Evolutionary conservation across 92 coral and sea anemone species (phyloP).

Genomic region (Zoanthus sociatus): DNA sequence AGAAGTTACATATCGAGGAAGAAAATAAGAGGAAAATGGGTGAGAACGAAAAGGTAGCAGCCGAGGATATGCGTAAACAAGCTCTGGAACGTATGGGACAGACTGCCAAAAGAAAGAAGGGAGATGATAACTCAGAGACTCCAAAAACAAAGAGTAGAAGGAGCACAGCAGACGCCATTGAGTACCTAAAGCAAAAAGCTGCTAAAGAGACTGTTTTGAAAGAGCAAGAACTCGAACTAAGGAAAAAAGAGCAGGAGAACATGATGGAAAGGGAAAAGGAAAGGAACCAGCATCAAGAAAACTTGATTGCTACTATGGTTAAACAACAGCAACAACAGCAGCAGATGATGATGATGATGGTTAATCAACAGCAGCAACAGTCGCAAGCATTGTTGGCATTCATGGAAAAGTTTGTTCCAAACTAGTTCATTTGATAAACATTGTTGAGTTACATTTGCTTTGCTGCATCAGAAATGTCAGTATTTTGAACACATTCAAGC

Average conservation of each 20-base stretch:
- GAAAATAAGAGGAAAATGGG: neutral
- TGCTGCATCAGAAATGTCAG: neutral
- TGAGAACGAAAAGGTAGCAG: neutral
- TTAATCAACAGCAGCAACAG: conserved; percentile 3
- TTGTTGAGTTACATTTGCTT: neutral
- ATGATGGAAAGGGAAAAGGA: conserved; percentile 23
- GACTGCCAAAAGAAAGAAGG: neutral
- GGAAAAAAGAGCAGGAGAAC: neutral
- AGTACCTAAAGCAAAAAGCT: neutral
- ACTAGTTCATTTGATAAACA: neutral
- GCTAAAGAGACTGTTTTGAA: conserved; percentile 1
- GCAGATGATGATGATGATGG: neutral
- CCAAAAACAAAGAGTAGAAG: neutral
- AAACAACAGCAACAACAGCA: conserved; percentile 30
- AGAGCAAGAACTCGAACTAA: neutral
- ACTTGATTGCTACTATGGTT: conserved; percentile 22
- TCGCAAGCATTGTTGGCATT: neutral
- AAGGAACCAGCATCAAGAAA: conserved; percentile 43
- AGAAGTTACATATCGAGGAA: neutral
- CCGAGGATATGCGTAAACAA: neutral
- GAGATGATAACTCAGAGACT: neutral
- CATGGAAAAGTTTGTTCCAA: conserved; percentile 2
- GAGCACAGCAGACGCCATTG: neutral
- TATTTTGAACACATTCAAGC: neutral
- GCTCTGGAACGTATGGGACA: neutral